A percentile compares a stretch with the other conserved stretches of the same genome.
Evolutionary conservation across 1,140 invertebrate genomes (phyloP).

Genomic region (Pachyrhynchus sulphureomaculatus): DNA sequence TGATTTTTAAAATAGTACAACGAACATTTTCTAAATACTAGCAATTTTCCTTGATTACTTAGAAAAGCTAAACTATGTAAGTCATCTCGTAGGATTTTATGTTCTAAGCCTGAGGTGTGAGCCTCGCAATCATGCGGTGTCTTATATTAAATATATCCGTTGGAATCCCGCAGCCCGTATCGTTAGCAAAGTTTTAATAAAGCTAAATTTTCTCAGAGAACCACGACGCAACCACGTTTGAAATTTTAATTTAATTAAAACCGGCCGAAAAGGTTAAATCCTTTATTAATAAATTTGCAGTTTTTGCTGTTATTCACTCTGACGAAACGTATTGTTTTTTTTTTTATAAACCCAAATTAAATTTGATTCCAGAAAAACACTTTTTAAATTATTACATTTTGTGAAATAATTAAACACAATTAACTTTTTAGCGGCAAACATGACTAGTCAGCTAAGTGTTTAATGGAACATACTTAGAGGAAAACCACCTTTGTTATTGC

Average conservation of each 20-base stretch:
- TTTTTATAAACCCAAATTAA: too few relatives aligned
- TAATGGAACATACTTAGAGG: too few relatives aligned
- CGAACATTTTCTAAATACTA: slow-evolving; percentile 6
- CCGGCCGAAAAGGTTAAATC: slow-evolving; percentile 9
- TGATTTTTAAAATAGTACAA: too few relatives aligned
- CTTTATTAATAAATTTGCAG: slow-evolving; percentile 23
- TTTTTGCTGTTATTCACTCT: neutral
- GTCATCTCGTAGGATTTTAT: slow-evolving; percentile 17
- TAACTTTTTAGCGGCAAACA: too few relatives aligned
- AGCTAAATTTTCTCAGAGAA: slow-evolving; percentile 17
- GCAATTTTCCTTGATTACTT: neutral
- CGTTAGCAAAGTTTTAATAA: slow-evolving; percentile 29
- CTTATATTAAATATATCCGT: slow-evolving; percentile 29
- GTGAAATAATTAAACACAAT: too few relatives aligned
- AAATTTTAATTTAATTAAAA: slow-evolving; percentile 28
- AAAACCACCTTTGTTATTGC: too few relatives aligned
- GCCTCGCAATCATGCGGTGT: slow-evolving; percentile 24
- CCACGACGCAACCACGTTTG: slow-evolving; percentile 6
- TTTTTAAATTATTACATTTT: too few relatives aligned
- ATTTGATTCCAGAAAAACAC: too few relatives aligned
- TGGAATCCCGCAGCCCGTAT: slow-evolving; percentile 24
- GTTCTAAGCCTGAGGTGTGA: slow-evolving; percentile 17
- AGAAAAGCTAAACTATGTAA: slow-evolving; percentile 16
- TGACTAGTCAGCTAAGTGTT: too few relatives aligned
- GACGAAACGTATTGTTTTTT: too few relatives aligned